Conservation (phyloP, 1,140 invertebrate genomes). For the Mesaphorura yosii region DNA sequence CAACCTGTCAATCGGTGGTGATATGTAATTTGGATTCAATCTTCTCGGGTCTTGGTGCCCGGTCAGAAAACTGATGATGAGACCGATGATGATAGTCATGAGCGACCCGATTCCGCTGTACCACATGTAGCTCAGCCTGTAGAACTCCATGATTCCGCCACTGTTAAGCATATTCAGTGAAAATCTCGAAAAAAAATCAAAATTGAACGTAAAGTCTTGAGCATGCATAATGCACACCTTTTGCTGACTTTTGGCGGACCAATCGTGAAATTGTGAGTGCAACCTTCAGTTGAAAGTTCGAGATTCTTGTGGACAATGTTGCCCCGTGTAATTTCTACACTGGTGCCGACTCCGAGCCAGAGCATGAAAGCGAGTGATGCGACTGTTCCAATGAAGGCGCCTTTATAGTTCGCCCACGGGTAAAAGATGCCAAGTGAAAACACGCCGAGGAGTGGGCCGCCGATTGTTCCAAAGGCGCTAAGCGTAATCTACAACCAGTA, state of each 20-base stretch:
- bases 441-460: conserved; percentile 43
- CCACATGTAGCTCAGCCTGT: conserved; percentile 34
- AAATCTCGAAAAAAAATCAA: neutral
- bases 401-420: conserved; percentile 59
- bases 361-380: conserved; percentile 2
- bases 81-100: neutral
- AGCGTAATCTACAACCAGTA: no score
- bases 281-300: neutral
- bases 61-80: conserved; percentile 38
- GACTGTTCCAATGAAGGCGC: neutral
- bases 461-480: no score
- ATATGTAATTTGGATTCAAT: conserved; percentile 33
- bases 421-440: conserved; percentile 74
- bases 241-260: neutral
- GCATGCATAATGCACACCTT: no score
- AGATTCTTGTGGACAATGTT: neutral
- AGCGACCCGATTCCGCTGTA: neutral
- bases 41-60: conserved; percentile 43
- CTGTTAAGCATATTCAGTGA: neutral
- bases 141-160: neutral
- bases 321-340: conserved; percentile 11
- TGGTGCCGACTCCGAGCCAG: conserved; percentile 22
- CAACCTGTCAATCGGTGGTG: conserved; percentile 9
- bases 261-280: conserved; percentile 1
- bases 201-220: no score